Conservation (phyloP, 2,797 vertebrate genomes). For the Nannoperca australis region DNA sequence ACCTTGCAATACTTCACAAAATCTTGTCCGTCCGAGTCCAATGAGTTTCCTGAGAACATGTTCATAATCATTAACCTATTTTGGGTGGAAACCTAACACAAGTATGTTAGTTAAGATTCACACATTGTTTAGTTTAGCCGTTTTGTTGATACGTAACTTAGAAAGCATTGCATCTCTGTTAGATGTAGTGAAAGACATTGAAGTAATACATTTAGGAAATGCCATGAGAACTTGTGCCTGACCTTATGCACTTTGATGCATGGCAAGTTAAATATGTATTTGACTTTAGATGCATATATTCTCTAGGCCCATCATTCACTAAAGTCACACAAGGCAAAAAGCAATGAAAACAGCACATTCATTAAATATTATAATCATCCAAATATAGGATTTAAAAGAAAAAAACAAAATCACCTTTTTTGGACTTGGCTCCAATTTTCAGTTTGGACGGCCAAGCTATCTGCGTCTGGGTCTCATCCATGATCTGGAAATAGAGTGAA, state of each 20-base stretch:
- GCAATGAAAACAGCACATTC: not conserved
- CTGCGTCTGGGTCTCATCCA: conserved; percentile 89
- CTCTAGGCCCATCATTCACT: not conserved
- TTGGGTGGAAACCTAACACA: not conserved
- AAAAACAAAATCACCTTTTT: conserved; percentile 82
- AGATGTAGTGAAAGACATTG: not conserved
- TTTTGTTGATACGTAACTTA: not conserved
- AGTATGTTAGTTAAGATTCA: conserved; percentile 1
- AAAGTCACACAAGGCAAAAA: not conserved
- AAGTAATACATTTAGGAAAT: not conserved
- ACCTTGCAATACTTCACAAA: conserved; percentile 40
- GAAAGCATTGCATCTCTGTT: not conserved
- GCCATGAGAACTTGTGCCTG: not conserved
- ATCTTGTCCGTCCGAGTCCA: conserved; percentile 8
- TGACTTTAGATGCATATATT: not conserved
- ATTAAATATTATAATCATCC: not conserved
- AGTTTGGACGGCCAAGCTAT: conserved; percentile 89
- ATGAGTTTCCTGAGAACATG: conserved; percentile 40
- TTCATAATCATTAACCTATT: conserved; percentile 46
- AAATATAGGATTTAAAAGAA: not conserved
- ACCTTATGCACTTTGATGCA: conserved; percentile 13
- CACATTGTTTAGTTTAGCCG: not conserved
- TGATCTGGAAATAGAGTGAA: conserved; percentile 82
- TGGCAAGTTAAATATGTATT: not conserved
- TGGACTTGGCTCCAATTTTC: conserved; percentile 89